Evolutionary conservation across 2,888 invertebrate species (phyloP), one percentile per base, ranked within the genome.

Genomic region (Camponotus fellah): DNA sequence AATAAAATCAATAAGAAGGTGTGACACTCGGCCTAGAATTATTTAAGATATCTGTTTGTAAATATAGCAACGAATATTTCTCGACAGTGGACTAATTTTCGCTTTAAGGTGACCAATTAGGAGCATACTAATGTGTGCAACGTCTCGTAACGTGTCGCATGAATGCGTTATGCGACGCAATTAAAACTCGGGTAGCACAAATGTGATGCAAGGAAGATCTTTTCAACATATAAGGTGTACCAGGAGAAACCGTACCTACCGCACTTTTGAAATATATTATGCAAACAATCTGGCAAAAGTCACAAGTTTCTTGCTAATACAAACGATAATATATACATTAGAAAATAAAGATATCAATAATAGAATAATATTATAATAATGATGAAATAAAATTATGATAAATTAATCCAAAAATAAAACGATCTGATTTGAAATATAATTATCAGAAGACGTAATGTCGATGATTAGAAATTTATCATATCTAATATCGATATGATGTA

Each of bases 101-200:
- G 21, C 69, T 77, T 58, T 69, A 77, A 77, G 58, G 21, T 69
- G 58, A 58, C 66, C 58, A 77, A 77, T 77, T 77, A 77, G 69
- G 43, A 77, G 21, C 43, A 43, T 69, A 69, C 77, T 77, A 77
- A 77, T 77, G 77, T 46, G 69, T 58, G 34, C 58, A 69, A 43
- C 21, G 58, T 58, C 77, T 77, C 69, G 43, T 58, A 77, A 77
- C 32, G 69, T 58, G 69, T 77, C 43, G 71, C 69, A 69, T 58
- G 69, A 77, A 77, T 77, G 77, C 69, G 69, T 77, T 77, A 77
- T 58, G 58, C 77, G 58, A 69, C 32, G 69, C 69, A 69, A 77
- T 77, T 77, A 77, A 77, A 77, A 77, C 21, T 32, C 46, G 56
- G 32, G 77, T 56, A 77, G 53, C 75, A 58, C 43, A 65, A 77